phyloP scores from a whole-genome alignment of 2,797 vertebrate species.

The Xenopus petersii region DNA sequence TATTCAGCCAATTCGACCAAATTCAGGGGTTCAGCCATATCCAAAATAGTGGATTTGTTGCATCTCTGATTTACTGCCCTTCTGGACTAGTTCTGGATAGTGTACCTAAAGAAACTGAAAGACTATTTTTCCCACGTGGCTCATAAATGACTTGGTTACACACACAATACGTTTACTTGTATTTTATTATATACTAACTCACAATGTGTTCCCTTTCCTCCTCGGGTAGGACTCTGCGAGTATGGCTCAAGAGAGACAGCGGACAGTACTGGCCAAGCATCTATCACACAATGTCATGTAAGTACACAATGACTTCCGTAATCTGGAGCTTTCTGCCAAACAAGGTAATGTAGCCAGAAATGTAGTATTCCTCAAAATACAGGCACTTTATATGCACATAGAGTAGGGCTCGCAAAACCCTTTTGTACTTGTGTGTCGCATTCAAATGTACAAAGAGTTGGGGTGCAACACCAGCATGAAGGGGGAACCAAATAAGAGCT shows the following conservation, averaged over 20 bases:
- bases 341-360: not conserved
- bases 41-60: no score
- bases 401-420: no score
- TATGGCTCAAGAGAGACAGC: conserved; percentile 97
- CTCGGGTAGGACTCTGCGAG: conserved; percentile 80
- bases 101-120: not conserved
- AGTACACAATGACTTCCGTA: conserved; percentile 60
- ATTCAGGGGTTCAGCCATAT: no score
- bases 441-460: no score
- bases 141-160: not conserved
- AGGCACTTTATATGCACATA: not conserved
- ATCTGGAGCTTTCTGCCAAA: not conserved
- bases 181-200: no score
- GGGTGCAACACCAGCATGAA: no score
- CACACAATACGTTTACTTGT: not conserved
- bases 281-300: conserved; percentile 93
- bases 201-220: not conserved
- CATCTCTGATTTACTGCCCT: not conserved
- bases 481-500: no score
- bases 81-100: no score
- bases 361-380: not conserved
- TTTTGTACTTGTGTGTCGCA: no score
- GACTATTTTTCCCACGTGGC: not conserved
- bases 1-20: no score
- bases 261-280: conserved; percentile 98